Evolutionary conservation across 2,113 vertebrate species (phyloP).

Genomic region (Xyliphius kryptos): DNA sequence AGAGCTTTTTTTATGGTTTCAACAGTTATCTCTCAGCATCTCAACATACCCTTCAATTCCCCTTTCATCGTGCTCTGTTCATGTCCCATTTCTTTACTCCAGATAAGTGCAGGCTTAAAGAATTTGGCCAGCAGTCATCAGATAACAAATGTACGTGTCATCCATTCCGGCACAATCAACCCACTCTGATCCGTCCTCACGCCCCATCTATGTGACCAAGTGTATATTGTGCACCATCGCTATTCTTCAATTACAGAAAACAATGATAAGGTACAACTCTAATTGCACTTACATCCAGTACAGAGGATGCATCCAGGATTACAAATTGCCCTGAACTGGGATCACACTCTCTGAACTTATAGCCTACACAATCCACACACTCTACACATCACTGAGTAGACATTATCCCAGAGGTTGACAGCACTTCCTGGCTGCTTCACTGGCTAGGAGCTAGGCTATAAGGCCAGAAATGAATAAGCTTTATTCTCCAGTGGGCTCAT

Average conservation of each 20-base stretch:
- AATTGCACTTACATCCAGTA: slow-evolving; percentile 42
- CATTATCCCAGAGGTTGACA: neutral
- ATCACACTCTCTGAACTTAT: too few relatives aligned
- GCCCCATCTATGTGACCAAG: slow-evolving; percentile 30
- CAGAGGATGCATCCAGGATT: slow-evolving; percentile 29
- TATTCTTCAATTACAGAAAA: slow-evolving; percentile 49
- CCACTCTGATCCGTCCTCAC: slow-evolving; percentile 45
- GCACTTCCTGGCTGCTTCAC: slow-evolving; percentile 15
- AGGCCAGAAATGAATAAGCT: slow-evolving; percentile 31
- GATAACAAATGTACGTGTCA: slow-evolving; percentile 45
- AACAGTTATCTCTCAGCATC: slow-evolving; percentile 8
- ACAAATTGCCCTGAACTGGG: slow-evolving; percentile 1
- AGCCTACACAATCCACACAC: too few relatives aligned
- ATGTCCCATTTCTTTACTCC: slow-evolving; percentile 4
- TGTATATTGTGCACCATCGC: slow-evolving; percentile 43
- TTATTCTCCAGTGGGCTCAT: neutral
- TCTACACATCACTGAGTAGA: slow-evolving; percentile 30
- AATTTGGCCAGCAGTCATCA: slow-evolving; percentile 33
- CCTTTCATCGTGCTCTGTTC: slow-evolving; percentile 14
- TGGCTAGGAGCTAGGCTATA: slow-evolving; percentile 39
- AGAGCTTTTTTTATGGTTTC: neutral
- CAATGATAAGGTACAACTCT: slow-evolving; percentile 41
- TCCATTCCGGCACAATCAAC: slow-evolving; percentile 26
- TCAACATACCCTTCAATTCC: too few relatives aligned
- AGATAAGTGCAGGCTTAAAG: slow-evolving; percentile 10